These are phyloP conservation scores for Graphium colonna DNA, from an alignment of 2,888 invertebrate genomes.

Conservation along the genomic window DNA sequence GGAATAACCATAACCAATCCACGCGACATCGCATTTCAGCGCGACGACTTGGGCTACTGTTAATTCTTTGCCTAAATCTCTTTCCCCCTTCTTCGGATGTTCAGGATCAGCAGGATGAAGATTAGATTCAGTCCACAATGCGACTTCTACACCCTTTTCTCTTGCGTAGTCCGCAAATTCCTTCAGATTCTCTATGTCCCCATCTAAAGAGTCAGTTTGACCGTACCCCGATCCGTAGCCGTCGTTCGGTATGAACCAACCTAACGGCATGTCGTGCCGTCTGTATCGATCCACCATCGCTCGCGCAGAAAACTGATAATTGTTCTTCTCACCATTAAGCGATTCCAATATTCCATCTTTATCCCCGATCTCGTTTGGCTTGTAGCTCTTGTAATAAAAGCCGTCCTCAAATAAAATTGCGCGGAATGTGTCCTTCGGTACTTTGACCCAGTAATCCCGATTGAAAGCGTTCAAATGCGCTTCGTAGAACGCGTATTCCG, in stretches of 20 bases:
- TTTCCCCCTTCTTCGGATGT: slow-evolving; percentile 66
- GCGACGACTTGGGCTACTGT: slow-evolving; percentile 57
- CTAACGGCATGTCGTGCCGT: slow-evolving; percentile 61
- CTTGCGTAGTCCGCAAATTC: slow-evolving; percentile 56
- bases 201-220: slow-evolving; percentile 61
- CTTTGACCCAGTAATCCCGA: slow-evolving; percentile 70
- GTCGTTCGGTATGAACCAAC: slow-evolving; percentile 72
- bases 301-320: slow-evolving; percentile 71
- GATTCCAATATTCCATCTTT: slow-evolving; percentile 64
- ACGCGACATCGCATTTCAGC: slow-evolving; percentile 70
- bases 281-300: slow-evolving; percentile 70
- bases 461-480: slow-evolving; percentile 71
- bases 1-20: slow-evolving; percentile 69
- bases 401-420: slow-evolving; percentile 67
- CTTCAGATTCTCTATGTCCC: slow-evolving; percentile 63
- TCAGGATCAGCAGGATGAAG: slow-evolving; percentile 57
- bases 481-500: slow-evolving; percentile 66
- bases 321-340: slow-evolving; percentile 65
- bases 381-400: slow-evolving; percentile 59
- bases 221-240: slow-evolving; percentile 72
- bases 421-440: slow-evolving; percentile 37
- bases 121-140: slow-evolving; percentile 68
- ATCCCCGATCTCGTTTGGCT: slow-evolving; percentile 53
- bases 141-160: slow-evolving; percentile 58
- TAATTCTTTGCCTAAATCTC: slow-evolving; percentile 64